Percentiles rank a stretch among this genome's conserved stretches.
Conservation (phyloP, 2,797 vertebrate genomes). For the Scyliorhinus canicula region DNA sequence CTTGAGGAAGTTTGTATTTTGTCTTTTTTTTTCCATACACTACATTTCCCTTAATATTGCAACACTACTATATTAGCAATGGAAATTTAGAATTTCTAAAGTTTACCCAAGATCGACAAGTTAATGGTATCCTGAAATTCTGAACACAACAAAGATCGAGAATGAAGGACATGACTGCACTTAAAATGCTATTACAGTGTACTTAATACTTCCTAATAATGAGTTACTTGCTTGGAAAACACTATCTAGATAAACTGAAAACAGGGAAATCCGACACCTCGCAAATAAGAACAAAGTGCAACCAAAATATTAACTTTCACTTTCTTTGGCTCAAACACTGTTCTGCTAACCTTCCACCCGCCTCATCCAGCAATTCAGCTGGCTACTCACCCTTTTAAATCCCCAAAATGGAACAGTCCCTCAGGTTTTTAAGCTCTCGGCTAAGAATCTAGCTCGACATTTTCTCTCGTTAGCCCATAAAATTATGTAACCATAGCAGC, state of each 20-base stretch:
- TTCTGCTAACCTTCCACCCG: neutral
- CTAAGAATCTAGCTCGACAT: neutral
- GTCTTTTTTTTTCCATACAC: neutral
- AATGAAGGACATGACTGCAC: no score
- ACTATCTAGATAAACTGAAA: neutral
- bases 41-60: neutral
- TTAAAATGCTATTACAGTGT: neutral
- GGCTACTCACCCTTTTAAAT: neutral
- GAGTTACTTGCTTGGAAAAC: neutral
- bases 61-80: neutral
- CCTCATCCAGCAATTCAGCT: neutral
- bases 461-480: neutral
- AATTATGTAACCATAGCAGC: constrained; percentile 22
- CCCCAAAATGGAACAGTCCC: neutral
- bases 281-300: neutral
- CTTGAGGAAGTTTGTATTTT: neutral
- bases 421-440: neutral
- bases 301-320: neutral
- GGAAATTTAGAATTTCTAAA: neutral
- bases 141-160: neutral
- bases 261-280: neutral
- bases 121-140: neutral
- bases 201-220: no score
- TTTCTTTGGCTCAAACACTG: neutral
- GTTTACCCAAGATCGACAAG: neutral